Evolutionary conservation across 2,113 vertebrate genomes (phyloP).

Genomic region (Aegotheles bennettii): DNA sequence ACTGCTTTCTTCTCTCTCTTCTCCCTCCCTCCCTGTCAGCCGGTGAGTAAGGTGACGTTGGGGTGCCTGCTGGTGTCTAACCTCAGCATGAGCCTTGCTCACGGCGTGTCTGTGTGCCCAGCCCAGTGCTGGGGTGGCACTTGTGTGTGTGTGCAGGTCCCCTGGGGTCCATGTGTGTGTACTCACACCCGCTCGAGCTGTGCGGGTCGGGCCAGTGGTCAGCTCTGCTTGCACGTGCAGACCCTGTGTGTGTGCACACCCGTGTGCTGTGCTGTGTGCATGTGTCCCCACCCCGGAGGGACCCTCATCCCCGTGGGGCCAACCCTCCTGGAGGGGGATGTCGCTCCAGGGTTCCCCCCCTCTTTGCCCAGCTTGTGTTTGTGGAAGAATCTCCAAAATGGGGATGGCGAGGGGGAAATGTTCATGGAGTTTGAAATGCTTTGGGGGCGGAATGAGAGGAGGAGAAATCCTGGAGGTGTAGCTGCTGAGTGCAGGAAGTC

Average conservation of each 20-base stretch:
- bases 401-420: fast-evolving
- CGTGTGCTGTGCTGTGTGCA: conserved; percentile 42
- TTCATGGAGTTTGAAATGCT: not conserved
- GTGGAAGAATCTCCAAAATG: not conserved
- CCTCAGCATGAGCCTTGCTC: conserved; percentile 50
- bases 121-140: conserved; percentile 8
- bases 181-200: not conserved
- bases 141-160: not conserved
- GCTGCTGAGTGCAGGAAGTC: not conserved
- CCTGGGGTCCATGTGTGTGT: not conserved
- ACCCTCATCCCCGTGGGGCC: fast-evolving
- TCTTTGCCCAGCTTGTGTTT: not conserved
- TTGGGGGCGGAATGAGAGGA: too few relatives aligned
- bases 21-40: conserved; percentile 26
- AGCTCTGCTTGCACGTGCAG: not conserved
- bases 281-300: not conserved
- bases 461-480: not conserved
- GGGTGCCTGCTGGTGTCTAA: conserved; percentile 30
- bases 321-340: fast-evolving
- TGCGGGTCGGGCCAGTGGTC: fast-evolving
- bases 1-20: conserved; percentile 47
- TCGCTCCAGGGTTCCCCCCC: not conserved
- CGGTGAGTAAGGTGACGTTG: conserved; percentile 47
- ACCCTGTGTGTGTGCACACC: fast-evolving
- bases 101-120: not conserved